Percentiles rank a stretch among this genome's conserved stretches.
Evolutionary conservation across 2,797 vertebrate genomes (phyloP).

Genomic region (Danionella dracula): DNA sequence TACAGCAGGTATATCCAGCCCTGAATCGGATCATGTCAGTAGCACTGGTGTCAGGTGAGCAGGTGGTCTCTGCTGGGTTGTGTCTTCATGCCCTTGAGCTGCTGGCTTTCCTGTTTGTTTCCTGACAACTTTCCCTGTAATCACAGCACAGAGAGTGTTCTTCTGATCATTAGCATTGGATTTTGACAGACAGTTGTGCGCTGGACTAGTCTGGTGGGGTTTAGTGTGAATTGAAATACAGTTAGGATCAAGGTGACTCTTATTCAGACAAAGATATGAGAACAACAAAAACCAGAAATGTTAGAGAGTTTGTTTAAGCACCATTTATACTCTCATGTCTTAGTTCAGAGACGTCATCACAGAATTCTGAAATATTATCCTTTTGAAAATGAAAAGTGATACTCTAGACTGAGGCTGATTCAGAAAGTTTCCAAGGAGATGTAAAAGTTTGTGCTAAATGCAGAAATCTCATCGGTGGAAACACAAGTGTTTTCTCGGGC

Average conservation of each 20-base stretch:
- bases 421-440: conserved; percentile 7
- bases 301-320: neutral
- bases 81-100: conserved; percentile 22
- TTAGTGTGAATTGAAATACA: conserved; percentile 5
- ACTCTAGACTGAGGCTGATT: neutral
- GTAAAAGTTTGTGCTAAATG: neutral
- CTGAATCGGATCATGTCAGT: conserved; percentile 4
- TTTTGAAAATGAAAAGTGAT: too few relatives aligned
- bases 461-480: conserved; percentile 5
- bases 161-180: conserved; percentile 29
- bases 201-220: neutral
- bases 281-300: neutral
- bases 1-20: conserved; percentile 1
- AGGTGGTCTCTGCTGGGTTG: conserved; percentile 23
- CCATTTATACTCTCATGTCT: too few relatives aligned
- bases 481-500: neutral
- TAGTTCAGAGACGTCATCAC: neutral
- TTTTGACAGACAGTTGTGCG: conserved; percentile 19
- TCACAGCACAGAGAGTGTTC: conserved; percentile 16
- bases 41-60: conserved; percentile 14
- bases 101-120: conserved; percentile 18
- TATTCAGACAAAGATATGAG: neutral
- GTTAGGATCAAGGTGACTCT: conserved; percentile 9
- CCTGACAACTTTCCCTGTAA: conserved; percentile 23
- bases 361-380: neutral